phyloP scores from a whole-genome alignment of 2,113 vertebrate genomes.

The Petroica traversi region DNA sequence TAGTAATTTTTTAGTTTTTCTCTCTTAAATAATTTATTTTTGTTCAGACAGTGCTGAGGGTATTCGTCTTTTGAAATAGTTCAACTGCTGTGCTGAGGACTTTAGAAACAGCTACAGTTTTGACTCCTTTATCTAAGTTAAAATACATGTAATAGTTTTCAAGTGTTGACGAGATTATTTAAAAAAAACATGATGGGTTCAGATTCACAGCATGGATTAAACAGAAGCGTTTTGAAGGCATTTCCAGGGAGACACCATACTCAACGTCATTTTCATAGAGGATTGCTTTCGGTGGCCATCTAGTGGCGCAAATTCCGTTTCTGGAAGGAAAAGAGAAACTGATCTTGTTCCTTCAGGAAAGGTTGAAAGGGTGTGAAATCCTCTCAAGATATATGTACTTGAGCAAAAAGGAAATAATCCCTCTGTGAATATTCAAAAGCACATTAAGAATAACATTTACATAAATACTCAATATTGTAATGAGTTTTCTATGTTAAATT shows the following conservation, averaged over 20 bases:
- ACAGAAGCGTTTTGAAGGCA: not conserved
- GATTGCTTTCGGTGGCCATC: constrained; percentile 66
- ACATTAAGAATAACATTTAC: not conserved
- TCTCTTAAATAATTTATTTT: not conserved
- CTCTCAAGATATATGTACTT: not conserved
- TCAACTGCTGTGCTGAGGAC: not conserved
- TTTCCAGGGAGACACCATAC: not conserved
- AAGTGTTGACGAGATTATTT: not conserved
- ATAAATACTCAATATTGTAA: not conserved
- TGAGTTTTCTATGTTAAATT: not conserved
- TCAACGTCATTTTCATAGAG: not conserved
- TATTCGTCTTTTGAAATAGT: not conserved
- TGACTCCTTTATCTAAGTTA: not conserved
- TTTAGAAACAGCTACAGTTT: not conserved
- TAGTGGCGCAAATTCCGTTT: not conserved
- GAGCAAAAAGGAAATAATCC: not conserved
- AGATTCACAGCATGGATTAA: not conserved
- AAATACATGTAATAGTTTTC: not conserved
- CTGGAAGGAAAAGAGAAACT: not conserved
- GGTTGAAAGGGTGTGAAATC: not conserved
- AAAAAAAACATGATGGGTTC: not conserved
- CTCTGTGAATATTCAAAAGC: not conserved
- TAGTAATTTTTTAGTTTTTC: not conserved
- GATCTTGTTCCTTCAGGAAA: not conserved
- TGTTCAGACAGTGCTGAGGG: not conserved